Evolutionary conservation across 2,888 invertebrate species (phyloP), one percentile per base, ranked within the genome.

Genomic region (Trichopoda pennipes): DNA sequence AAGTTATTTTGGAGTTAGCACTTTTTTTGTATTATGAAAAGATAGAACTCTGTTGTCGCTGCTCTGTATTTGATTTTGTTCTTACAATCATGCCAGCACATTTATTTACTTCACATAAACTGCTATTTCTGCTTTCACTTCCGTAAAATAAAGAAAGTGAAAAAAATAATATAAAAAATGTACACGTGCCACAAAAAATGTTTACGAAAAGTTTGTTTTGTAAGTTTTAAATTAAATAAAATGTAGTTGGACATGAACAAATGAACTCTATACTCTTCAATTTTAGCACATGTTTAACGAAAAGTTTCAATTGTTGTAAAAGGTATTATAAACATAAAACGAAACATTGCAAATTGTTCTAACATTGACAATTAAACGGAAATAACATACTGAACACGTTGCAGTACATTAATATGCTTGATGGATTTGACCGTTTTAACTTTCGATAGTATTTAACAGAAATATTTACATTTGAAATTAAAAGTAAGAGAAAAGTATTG

Each of bases 161-260:
- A 3, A 35, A 44, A 68, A 68, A 17, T 23, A 10, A 28, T 35
- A 17, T 63, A 38, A 68, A 60, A 44, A 69, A 61, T 55, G 53
- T 55, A 55, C 47, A 69, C 35, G 55, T 69, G 17, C 61, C 16
- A 38, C 61, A 1, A 12, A 35, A 49, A 47, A 32, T 47, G 55
- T 7, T 42, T 63, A 58, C 64, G 69, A 63, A 49, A 63, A 69
- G 75, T 74, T 68, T 35, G 47, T 38, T 44, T 68, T 68, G 51
- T 66, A 56, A n/a, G 32, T 23, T 51, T 51, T 51, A 17, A 28
- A 55, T 55, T 9, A 58, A 38, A 28, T 6, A 32, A 61, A 23
- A 47, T 8, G 44, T 38, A 23, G 49, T 14, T 23, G 32, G 17
- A 17, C 53, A 66, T 51, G 73, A 53, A 44, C 21, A 16, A 14